phyloP scores from a whole-genome alignment of 2,113 vertebrate genomes.

The human region GRCh38 chr11:55855501-55856000 shows the following conservation, averaged over 20 bases:
- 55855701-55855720: conserved; percentile 67
- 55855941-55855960: conserved; percentile 71
- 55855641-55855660: conserved; percentile 62
- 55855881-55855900: conserved; percentile 69
- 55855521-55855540: background rate
- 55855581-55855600: background rate
- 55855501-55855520: background rate
- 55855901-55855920: conserved; percentile 70
- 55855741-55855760: conserved; percentile 53
- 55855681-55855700: conserved; percentile 63
- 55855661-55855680: conserved; percentile 45
- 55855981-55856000: conserved; percentile 52
- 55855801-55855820: conserved; percentile 67
- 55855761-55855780: conserved; percentile 76
- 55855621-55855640: conserved; percentile 67
- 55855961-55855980: conserved; percentile 64
- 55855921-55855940: conserved; percentile 72
- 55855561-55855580: background rate
- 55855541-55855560: background rate
- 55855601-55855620: conserved; percentile 48
- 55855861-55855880: conserved; percentile 67
- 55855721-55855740: conserved; percentile 71
- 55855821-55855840: conserved; percentile 67
- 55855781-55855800: conserved; percentile 64
- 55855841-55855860: conserved; percentile 58